Conservation (phyloP, 1,140 invertebrate species). For the Lepidurus arcticus region DNA sequence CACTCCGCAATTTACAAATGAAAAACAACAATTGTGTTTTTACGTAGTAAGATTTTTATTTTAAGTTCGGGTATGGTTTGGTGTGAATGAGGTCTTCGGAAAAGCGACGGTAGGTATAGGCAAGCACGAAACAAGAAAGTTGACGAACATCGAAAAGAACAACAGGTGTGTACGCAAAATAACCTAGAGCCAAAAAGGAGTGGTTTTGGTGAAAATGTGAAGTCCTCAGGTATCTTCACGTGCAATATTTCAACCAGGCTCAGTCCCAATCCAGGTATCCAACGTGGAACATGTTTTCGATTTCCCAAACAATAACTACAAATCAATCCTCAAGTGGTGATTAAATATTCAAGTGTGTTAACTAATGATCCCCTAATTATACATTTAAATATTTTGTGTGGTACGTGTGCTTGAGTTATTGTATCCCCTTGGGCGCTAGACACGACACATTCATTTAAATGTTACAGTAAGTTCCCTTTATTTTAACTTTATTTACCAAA, state of each 20-base stretch:
- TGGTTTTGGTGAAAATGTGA: neutral
- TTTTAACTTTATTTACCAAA: too few species aligned
- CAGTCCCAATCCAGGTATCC: neutral
- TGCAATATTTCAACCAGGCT: neutral
- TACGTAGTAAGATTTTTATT: neutral
- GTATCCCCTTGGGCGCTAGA: too few species aligned
- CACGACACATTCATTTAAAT: too few species aligned
- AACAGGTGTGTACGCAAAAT: neutral
- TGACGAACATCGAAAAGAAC: neutral
- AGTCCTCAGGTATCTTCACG: neutral
- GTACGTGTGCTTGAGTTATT: too few species aligned
- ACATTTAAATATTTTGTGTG: too few species aligned
- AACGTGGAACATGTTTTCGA: neutral
- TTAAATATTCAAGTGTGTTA: too few species aligned
- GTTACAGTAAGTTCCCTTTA: too few species aligned
- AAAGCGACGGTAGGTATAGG: neutral
- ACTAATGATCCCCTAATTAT: too few species aligned
- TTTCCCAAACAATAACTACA: neutral
- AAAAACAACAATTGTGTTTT: too few species aligned
- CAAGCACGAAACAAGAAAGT: neutral
- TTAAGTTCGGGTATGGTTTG: neutral
- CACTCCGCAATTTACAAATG: too few species aligned
- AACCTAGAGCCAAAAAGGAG: constrained; percentile 8
- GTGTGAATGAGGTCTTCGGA: neutral
- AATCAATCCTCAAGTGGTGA: too few species aligned